A percentile compares a stretch with the other conserved stretches of the same genome.
Conservation (phyloP, 2,113 vertebrate species). For the Sebastes schlegelii region DNA sequence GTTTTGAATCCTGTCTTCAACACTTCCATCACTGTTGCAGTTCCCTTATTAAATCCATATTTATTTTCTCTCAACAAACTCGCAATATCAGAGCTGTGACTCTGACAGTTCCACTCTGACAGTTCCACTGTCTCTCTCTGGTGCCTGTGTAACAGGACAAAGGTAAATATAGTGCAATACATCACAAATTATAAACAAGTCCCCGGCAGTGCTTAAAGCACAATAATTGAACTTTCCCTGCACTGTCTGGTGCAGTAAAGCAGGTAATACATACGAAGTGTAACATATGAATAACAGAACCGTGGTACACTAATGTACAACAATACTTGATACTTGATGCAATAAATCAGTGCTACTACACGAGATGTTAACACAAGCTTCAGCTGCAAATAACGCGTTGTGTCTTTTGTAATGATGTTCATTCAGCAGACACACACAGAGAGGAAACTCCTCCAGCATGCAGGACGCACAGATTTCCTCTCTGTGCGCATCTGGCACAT, state of each 20-base stretch:
- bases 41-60: not conserved
- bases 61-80: not conserved
- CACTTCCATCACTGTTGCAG: not conserved
- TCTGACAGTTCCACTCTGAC: no score
- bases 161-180: not conserved
- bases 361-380: not conserved
- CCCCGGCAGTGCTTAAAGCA: not conserved
- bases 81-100: no score
- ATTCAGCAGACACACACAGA: no score
- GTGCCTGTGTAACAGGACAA: conserved; percentile 7
- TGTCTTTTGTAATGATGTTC: not conserved
- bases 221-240: not conserved
- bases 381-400: not conserved
- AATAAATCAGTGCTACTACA: not conserved
- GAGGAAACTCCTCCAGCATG: no score
- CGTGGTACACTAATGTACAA: not conserved
- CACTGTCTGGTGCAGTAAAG: not conserved
- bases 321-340: no score
- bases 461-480: no score
- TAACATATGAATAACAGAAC: not conserved
- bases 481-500: not conserved
- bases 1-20: not conserved
- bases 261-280: not conserved
- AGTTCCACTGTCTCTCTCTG: no score
- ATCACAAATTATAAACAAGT: not conserved